Conservation (phyloP, 1,140 invertebrate genomes). For the Vollenhovia emeryi region DNA sequence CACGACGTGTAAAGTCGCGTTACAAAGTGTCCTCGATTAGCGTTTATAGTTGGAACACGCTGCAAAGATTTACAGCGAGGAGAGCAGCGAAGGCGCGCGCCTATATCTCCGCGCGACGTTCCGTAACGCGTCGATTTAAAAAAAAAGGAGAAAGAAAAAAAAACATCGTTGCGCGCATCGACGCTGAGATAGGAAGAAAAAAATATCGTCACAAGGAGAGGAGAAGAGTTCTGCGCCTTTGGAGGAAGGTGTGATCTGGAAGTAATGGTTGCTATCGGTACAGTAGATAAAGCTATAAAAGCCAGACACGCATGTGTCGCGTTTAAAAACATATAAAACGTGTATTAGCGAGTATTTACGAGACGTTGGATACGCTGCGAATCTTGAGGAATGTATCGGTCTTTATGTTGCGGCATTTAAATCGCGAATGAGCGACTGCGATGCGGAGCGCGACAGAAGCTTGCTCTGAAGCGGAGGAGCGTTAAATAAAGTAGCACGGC, state of each 20-base stretch:
- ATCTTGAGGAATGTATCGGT: background rate
- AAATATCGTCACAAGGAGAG: slow-evolving; percentile 10
- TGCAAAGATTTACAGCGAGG: slow-evolving; percentile 42
- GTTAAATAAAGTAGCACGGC: background rate
- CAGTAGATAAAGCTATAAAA: slow-evolving; percentile 33
- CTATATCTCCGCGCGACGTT: background rate
- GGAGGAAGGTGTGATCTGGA: slow-evolving; percentile 38
- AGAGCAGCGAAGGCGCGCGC: background rate
- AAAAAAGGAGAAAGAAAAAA: slow-evolving; percentile 22
- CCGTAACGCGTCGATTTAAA: slow-evolving; percentile 30
- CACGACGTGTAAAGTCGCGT: slow-evolving; percentile 43
- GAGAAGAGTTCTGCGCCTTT: slow-evolving; percentile 11
- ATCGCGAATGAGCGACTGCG: no score
- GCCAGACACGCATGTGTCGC: background rate
- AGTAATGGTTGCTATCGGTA: slow-evolving; percentile 35
- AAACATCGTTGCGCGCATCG: slow-evolving; percentile 10
- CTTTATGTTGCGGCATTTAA: no score
- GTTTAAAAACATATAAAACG: background rate
- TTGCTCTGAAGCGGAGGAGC: background rate
- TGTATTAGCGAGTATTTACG: background rate
- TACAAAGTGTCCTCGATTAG: slow-evolving; percentile 48
- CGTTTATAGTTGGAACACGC: slow-evolving; percentile 28
- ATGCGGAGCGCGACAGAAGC: no score
- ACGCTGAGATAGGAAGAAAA: background rate
- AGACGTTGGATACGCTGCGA: background rate